Conservation (phyloP, 2,888 invertebrate genomes). For the Doris montereyensis region DNA sequence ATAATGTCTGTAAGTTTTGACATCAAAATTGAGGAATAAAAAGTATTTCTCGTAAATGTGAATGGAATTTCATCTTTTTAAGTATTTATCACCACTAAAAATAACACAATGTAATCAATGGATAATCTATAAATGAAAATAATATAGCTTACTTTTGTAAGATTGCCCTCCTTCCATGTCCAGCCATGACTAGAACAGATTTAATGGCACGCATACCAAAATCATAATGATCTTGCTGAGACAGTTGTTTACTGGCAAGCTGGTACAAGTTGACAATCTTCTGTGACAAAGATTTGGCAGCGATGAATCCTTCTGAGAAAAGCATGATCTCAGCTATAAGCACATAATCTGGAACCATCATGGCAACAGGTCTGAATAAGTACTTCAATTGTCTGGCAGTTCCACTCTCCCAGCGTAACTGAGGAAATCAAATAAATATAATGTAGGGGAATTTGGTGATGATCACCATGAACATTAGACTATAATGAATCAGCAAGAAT, state of each 20-base stretch:
- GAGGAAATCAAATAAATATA: too few relatives aligned
- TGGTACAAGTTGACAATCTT: constrained; percentile 73
- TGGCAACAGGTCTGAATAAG: constrained; percentile 72
- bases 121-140: neutral
- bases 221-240: constrained; percentile 73
- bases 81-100: neutral
- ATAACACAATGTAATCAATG: neutral
- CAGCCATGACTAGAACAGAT: constrained; percentile 72
- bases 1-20: too few relatives aligned
- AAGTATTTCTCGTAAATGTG: neutral
- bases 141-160: constrained; percentile 57
- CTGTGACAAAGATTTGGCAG: constrained; percentile 70
- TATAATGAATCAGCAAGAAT: too few relatives aligned
- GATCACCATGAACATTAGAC: too few relatives aligned
- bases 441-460: too few relatives aligned
- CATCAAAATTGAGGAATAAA: neutral
- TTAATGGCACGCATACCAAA: constrained; percentile 73
- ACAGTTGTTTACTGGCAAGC: constrained; percentile 71
- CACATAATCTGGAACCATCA: constrained; percentile 73
- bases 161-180: constrained; percentile 67
- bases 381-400: constrained; percentile 73
- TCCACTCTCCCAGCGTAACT: constrained; percentile 73
- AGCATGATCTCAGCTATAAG: constrained; percentile 73
- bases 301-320: constrained; percentile 72
- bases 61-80: neutral